Evolutionary conservation across 2,888 invertebrate genomes (phyloP), one percentile per base, ranked within the genome.

Genomic region (Melanargia galathea): DNA sequence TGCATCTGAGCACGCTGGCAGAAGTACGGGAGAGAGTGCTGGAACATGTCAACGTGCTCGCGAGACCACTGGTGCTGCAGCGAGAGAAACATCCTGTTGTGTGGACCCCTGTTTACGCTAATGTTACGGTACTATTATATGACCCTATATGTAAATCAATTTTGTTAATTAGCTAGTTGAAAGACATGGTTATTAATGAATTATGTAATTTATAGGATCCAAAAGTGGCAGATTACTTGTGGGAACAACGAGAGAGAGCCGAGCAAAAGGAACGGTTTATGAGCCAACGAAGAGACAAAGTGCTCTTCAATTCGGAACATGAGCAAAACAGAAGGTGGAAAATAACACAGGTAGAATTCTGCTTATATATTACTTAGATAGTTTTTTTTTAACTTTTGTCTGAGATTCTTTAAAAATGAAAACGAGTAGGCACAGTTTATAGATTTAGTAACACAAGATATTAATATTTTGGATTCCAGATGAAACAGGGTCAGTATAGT

Each of bases 31-130:
- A 99, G 90, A 96, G 99, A 90, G 99, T 96, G 1, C 90, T 99
- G 75, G 97, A 98, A 83, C 99, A 99, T 84, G 96, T 99, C 74
- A 97, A 98, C 62, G 98, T 99, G 40, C 95, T 99, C 94, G 98
- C 99, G 24, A 93, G 99, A 66, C 99, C 99, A 0, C 93, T 99
- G 86, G 99, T 99, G 13, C 92, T 98, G 70, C 95, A 95, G 71
- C 93, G 95, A 56, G 94, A 94, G 65, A 93, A 95, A 71, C 97
- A 97, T 83, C 97, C 97, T 6, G 96, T 97, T n/a, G 95, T 98
- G 7, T 99, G 99, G 99, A 98, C 98, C 0, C 97, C 98, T 10
- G 97, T 98, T 16, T 99, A 99, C 83, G 97, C 97, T 18, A 98
- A 99, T 82, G 93, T 97, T 60, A 96, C 97, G 73, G 96, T 96